Evolutionary conservation across 2,113 vertebrate genomes (phyloP).

Genomic region (Apodemus speciosus): DNA sequence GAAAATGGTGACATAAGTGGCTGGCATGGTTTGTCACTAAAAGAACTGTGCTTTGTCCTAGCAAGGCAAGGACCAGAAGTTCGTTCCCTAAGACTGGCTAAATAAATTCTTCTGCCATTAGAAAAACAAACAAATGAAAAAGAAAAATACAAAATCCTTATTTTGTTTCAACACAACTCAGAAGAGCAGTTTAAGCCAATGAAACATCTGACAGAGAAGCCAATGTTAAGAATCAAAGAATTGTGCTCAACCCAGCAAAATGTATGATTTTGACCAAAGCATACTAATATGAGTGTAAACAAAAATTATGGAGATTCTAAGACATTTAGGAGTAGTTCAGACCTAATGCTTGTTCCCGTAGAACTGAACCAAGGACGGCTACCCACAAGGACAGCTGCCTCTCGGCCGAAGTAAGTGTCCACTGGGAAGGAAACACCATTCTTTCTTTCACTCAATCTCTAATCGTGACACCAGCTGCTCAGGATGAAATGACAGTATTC

Average conservation of each 20-base stretch:
- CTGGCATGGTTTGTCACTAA: not conserved
- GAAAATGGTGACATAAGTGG: not conserved
- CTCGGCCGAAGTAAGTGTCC: not conserved
- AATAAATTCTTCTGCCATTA: slow-evolving; percentile 7
- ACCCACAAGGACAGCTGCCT: not conserved
- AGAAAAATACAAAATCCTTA: slow-evolving; percentile 12
- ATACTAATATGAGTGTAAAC: not conserved
- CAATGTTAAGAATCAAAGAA: slow-evolving; percentile 39
- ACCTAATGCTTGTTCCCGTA: not conserved
- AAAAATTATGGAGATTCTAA: not conserved
- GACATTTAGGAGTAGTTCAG: not conserved
- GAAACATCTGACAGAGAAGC: slow-evolving; percentile 51
- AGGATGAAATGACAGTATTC: not conserved
- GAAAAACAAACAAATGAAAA: not conserved
- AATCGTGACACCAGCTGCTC: not conserved
- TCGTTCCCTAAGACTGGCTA: slow-evolving; percentile 29
- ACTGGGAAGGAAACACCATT: not conserved
- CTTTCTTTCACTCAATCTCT: not conserved
- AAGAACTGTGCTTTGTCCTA: not conserved
- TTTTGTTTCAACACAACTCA: slow-evolving; percentile 48
- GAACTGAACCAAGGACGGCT: not conserved
- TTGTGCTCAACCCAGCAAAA: slow-evolving; percentile 12
- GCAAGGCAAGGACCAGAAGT: not conserved
- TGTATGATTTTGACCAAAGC: not conserved
- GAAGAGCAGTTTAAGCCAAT: slow-evolving; percentile 42